A percentile compares a stretch with the other conserved stretches of the same genome.
phyloP scores from a whole-genome alignment of 1,140 invertebrate genomes.

The Nasonia longicornis region DNA sequence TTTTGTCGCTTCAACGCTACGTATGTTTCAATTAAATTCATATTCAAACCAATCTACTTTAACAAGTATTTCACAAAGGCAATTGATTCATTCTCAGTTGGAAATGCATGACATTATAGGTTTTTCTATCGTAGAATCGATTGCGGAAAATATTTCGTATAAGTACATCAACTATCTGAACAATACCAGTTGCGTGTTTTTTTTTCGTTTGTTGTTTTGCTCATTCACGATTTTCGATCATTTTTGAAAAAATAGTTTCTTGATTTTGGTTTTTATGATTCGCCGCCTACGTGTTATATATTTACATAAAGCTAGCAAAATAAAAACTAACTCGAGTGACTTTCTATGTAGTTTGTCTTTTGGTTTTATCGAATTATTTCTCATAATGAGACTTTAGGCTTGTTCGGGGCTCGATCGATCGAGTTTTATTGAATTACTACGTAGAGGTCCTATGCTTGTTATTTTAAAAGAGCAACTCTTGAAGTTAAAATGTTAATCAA shows the following conservation, averaged over 20 bases:
- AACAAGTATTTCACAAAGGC: slow-evolving; percentile 13
- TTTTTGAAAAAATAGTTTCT: slow-evolving; percentile 41
- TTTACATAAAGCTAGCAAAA: slow-evolving; percentile 23
- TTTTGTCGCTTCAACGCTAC: slow-evolving; percentile 6
- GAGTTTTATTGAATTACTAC: not conserved
- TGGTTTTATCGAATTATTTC: slow-evolving; percentile 1
- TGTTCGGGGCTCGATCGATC: not conserved
- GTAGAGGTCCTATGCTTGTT: not conserved
- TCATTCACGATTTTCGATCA: not conserved
- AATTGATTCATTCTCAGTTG: slow-evolving; percentile 2
- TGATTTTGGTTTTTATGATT: slow-evolving; percentile 2
- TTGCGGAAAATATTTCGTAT: slow-evolving; percentile 18
- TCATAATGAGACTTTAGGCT: not conserved
- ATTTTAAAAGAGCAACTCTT: not conserved
- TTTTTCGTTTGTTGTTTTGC: not conserved
- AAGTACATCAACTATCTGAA: slow-evolving; percentile 25
- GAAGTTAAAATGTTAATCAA: not conserved
- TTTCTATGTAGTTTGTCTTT: slow-evolving; percentile 15
- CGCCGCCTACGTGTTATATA: slow-evolving; percentile 9
- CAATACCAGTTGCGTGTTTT: not conserved
- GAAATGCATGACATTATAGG: not conserved
- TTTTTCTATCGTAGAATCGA: not conserved
- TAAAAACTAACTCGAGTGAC: slow-evolving; percentile 23
- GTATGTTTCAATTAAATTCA: not conserved
- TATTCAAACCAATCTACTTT: not conserved